Conservation (phyloP, 2,888 invertebrate genomes). For the Netelia virgata region DNA sequence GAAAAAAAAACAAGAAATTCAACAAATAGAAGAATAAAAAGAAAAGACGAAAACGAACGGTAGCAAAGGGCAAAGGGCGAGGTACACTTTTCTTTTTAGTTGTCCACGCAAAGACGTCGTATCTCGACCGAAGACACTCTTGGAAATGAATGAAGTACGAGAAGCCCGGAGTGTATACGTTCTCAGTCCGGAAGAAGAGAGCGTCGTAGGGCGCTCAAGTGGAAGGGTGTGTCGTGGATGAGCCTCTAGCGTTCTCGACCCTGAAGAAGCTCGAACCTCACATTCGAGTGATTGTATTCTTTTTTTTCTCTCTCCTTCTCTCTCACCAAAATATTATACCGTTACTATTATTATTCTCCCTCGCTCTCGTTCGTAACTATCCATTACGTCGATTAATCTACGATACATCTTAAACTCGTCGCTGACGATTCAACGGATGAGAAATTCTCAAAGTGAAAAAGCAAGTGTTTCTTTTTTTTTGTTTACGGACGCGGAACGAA, state of each 20-base stretch:
- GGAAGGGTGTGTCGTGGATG: constrained; percentile 66
- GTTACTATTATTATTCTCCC: constrained; percentile 10
- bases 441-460: not conserved
- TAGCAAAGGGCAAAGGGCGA: not conserved
- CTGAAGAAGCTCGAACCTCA: constrained; percentile 51
- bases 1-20: not conserved
- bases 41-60: not conserved
- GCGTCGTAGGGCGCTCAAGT: constrained; percentile 63
- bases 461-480: not conserved
- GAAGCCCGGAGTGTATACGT: constrained; percentile 26
- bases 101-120: constrained; percentile 18
- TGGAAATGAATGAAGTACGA: constrained; percentile 60
- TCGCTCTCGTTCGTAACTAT: not conserved
- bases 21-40: constrained; percentile 1
- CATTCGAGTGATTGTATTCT: constrained; percentile 61
- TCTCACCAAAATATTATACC: constrained; percentile 3
- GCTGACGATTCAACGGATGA: constrained; percentile 1
- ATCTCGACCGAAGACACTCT: constrained; percentile 61
- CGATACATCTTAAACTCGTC: not conserved
- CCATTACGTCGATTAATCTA: constrained; percentile 30
- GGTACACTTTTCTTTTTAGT: not conserved
- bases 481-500: not conserved
- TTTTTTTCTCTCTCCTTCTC: constrained; percentile 28
- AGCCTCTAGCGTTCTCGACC: constrained; percentile 58
- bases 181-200: constrained; percentile 57